These are phyloP conservation scores for Menidia menidia DNA, from an alignment of 2,797 vertebrate genomes.

Conservation along the genomic window DNA sequence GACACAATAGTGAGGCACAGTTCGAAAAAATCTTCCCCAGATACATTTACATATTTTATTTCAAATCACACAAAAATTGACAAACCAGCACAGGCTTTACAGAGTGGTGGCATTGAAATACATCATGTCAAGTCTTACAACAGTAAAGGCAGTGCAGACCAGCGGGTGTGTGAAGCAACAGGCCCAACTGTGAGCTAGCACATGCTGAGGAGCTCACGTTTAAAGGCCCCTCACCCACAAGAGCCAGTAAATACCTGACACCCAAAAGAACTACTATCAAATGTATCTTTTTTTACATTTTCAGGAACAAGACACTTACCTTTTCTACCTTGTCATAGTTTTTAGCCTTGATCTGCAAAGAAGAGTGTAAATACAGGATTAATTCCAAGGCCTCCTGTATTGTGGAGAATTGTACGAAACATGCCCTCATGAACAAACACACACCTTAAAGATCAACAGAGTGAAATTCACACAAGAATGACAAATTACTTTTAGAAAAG, in stretches of 20 bases:
- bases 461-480: constrained; percentile 86
- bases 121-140: no score
- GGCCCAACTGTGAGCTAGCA: no score
- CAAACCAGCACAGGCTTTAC: not conserved
- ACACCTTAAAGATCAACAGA: constrained; percentile 83
- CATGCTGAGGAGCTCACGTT: no score
- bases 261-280: no score
- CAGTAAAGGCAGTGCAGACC: no score
- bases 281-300: no score
- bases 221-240: no score
- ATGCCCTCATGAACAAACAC: constrained; percentile 63
- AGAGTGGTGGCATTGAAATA: not conserved
- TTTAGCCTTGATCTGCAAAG: constrained; percentile 98
- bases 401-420: constrained; percentile 42
- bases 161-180: no score
- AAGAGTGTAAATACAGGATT: constrained; percentile 82
- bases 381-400: constrained; percentile 52
- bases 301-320: constrained; percentile 84
- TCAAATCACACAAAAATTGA: not conserved
- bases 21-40: constrained; percentile 2
- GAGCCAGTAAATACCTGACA: no score
- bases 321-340: constrained; percentile 99
- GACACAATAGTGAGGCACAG: no score
- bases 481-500: constrained; percentile 65
- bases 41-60: constrained; percentile 24